phyloP scores from a whole-genome alignment of 2,888 invertebrate species.

The Melipona beecheii region DNA sequence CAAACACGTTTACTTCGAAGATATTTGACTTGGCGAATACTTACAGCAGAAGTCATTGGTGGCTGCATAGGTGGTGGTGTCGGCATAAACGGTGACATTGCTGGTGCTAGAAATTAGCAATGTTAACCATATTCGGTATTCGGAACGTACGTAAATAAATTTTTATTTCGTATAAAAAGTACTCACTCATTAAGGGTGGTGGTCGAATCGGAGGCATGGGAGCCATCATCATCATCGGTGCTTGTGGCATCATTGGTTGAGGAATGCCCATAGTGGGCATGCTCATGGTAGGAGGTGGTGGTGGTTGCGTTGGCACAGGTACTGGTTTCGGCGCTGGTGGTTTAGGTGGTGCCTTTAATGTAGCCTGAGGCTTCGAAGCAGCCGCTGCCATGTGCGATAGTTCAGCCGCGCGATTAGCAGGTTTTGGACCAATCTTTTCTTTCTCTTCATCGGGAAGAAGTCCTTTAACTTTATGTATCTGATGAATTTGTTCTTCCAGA shows the following conservation, averaged over 20 bases:
- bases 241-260: conserved; percentile 85
- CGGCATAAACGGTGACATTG: conserved; percentile 83
- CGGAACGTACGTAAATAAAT: background rate
- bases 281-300: conserved; percentile 79
- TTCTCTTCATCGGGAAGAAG: conserved; percentile 97
- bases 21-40: conserved; percentile 43
- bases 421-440: conserved; percentile 97
- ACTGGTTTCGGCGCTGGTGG: conserved; percentile 82
- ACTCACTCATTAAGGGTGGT: conserved; percentile 86
- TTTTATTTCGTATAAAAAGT: background rate
- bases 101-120: conserved; percentile 75
- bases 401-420: conserved; percentile 85
- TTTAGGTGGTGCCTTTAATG: conserved; percentile 81
- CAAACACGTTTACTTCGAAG: background rate
- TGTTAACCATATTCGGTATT: conserved; percentile 5
- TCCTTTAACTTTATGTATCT: conserved; percentile 98
- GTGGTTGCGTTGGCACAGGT: conserved; percentile 83
- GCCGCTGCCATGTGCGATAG: conserved; percentile 82
- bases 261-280: conserved; percentile 84
- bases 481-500: conserved; percentile 98
- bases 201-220: conserved; percentile 86
- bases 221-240: conserved; percentile 88
- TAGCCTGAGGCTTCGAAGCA: conserved; percentile 81
- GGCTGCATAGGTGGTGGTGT: conserved; percentile 83
- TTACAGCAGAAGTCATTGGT: conserved; percentile 81